A percentile compares a stretch with the other conserved stretches of the same genome.
phyloP scores from a whole-genome alignment of 2,113 vertebrate genomes.

The Chrysochloris asiatica region DNA sequence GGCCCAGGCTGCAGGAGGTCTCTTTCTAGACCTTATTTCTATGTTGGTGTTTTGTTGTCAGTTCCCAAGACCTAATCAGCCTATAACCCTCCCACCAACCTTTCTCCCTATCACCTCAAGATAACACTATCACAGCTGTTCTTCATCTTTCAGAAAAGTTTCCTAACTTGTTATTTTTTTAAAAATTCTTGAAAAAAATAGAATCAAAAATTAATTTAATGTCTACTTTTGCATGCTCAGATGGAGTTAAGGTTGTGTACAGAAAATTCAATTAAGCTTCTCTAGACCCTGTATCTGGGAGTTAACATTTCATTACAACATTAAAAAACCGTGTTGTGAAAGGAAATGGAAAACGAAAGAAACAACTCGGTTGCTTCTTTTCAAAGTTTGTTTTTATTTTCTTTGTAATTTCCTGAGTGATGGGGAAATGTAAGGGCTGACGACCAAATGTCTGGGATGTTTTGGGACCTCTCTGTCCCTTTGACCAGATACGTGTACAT shows the following conservation, averaged over 20 bases:
- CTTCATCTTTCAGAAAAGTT: conserved; percentile 56
- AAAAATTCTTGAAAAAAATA: conserved; percentile 50
- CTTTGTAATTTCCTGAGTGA: conserved; percentile 51
- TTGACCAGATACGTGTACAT: neutral
- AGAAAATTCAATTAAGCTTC: neutral
- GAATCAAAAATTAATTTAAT: conserved; percentile 61
- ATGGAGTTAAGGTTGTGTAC: neutral
- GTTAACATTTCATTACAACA: conserved; percentile 52
- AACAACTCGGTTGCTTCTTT: neutral
- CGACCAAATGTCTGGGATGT: conserved; percentile 34
- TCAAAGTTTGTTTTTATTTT: conserved; percentile 49
- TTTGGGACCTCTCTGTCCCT: conserved; percentile 40
- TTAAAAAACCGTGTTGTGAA: conserved; percentile 45
- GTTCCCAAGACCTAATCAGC: neutral
- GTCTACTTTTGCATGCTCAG: conserved; percentile 65
- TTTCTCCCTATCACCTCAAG: conserved; percentile 38
- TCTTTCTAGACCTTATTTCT: conserved; percentile 46
- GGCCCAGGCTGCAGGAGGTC: conserved; percentile 66
- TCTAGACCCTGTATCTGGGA: conserved; percentile 60
- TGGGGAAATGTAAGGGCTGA: conserved; percentile 18
- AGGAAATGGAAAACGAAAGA: conserved; percentile 60
- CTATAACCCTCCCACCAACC: neutral
- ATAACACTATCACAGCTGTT: conserved; percentile 16
- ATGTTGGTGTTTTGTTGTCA: neutral
- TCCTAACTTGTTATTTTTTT: neutral